Base-by-base conservation (phyloP, 2,797 vertebrate genomes). In the Acanthurus tractus region DNA sequence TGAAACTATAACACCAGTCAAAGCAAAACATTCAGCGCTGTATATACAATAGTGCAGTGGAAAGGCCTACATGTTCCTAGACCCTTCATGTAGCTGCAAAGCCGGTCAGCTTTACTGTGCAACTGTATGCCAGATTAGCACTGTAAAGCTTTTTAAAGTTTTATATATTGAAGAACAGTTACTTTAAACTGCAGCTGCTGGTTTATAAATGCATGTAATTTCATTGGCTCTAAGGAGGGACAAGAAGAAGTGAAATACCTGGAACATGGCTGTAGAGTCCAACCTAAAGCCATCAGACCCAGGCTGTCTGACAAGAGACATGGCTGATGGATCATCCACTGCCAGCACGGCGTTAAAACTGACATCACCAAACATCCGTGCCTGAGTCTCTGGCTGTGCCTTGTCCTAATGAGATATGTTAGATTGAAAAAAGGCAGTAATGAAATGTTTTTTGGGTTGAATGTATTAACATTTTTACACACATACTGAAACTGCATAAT, bases 251-350 rank as follows among this genome's bases (percentile, higher is more conserved):
- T 10, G 52, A 2, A 59, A 71, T 83, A 95, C 98, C 96, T 99
- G 98, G 91, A 99, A 99, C 70, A 99, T 93, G 54, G 98, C 95
- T 25, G 94, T 92, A 7, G 98, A 98, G 81, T 99, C 97, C 18
- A 99, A 79, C 83, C 95, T 96, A 87, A 99, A 99, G 38, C 98
- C 98, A 71, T 99, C 98, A 2, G 98, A 97, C 4, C 98, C 97
- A 0, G 98, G 96, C 78, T 99, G 97, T 82, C 92, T 96, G 86
- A 97, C 96, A 13, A 99, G 90, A 0, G 95, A 70, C 81, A 95
- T 6, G 11, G 97, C 97, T 64, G 96, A 96, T 0, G 96, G 95
- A 88, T 99, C 98, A 2, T 99, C 97, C 18, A 93, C 81, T 2
- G 97, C 97, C 83, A 99, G 95, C 62, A 87, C 88, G 29, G 97